These are phyloP conservation scores for Calosoma granatense DNA, from an alignment of 1,140 invertebrate genomes.

Conservation along the genomic window DNA sequence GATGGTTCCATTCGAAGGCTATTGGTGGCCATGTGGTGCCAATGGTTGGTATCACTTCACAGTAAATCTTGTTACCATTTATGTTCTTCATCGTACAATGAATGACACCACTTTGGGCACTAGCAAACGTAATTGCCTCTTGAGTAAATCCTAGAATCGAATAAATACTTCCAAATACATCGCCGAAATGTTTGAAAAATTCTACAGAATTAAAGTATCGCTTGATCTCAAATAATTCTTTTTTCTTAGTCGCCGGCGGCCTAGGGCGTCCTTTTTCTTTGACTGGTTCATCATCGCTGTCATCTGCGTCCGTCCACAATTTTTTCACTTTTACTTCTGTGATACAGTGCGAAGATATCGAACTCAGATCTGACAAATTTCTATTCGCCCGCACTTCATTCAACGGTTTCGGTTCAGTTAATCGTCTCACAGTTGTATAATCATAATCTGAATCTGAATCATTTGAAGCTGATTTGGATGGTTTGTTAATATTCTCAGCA, in stretches of 20 bases:
- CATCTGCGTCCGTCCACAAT: conserved; percentile 29
- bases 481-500: neutral
- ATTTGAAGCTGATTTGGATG: neutral
- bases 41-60: conserved; percentile 53
- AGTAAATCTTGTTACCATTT: conserved; percentile 35
- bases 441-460: neutral
- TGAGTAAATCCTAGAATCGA: conserved; percentile 39
- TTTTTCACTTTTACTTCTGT: conserved; percentile 33
- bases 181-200: conserved; percentile 52
- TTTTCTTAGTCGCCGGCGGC: conserved; percentile 24
- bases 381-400: neutral
- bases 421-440: neutral
- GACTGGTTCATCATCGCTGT: conserved; percentile 29
- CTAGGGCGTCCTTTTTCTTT: conserved; percentile 27
- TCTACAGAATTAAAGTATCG: conserved; percentile 47
- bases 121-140: conserved; percentile 36
- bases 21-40: conserved; percentile 52
- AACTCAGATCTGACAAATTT: neutral
- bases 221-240: conserved; percentile 31
- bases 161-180: conserved; percentile 46
- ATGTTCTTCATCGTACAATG: conserved; percentile 40
- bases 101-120: conserved; percentile 46
- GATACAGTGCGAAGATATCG: neutral
- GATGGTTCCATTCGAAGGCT: conserved; percentile 50
- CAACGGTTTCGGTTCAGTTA: neutral